Evolutionary conservation across 2,113 vertebrate genomes (phyloP).

Genomic region (Aepyceros melampus): DNA sequence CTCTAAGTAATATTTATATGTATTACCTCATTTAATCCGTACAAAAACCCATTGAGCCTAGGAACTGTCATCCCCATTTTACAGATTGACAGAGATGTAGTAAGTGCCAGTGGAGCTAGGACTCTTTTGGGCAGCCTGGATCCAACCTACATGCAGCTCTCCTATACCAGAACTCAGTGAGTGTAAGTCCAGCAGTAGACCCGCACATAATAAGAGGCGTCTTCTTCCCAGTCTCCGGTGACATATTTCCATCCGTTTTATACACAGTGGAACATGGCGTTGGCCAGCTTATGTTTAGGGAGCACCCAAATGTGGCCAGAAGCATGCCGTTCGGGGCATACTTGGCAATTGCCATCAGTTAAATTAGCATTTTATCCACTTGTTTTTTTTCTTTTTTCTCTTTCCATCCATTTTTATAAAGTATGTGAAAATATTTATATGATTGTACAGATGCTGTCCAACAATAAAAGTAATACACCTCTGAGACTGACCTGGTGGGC

Average conservation of each 20-base stretch:
- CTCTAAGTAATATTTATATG: neutral
- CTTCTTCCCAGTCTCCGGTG: neutral
- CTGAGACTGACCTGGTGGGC: neutral
- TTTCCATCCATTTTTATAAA: neutral
- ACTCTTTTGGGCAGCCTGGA: neutral
- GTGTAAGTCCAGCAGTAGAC: neutral
- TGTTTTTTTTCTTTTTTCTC: neutral
- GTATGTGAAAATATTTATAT: neutral
- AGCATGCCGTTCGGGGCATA: neutral
- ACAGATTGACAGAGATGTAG: neutral
- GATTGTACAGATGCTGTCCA: neutral
- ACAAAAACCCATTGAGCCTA: neutral
- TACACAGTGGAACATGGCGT: neutral
- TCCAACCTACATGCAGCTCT: neutral
- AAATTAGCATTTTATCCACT: neutral
- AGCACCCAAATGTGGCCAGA: neutral
- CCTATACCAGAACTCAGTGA: neutral
- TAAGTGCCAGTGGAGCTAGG: neutral
- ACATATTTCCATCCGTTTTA: neutral
- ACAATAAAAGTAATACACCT: neutral
- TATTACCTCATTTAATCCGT: neutral
- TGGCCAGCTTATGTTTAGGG: neutral
- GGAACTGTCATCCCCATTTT: neutral
- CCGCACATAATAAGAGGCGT: too few species aligned
- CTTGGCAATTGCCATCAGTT: neutral